These are phyloP conservation scores for Podabrus alpinus DNA, from an alignment of 2,888 invertebrate species.

Conservation along the genomic window DNA sequence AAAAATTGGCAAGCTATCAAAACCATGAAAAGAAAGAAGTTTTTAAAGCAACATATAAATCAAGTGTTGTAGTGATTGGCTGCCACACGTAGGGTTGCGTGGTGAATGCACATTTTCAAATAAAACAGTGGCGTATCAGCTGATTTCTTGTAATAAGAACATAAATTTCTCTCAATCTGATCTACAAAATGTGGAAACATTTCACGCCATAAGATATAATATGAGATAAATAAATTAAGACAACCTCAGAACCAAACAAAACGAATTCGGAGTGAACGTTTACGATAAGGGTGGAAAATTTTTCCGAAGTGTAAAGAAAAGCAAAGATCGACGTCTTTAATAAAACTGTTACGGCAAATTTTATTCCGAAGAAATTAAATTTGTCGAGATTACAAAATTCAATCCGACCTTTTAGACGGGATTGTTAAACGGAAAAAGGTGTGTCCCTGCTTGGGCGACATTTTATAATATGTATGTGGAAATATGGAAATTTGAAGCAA, in stretches of 20 bases:
- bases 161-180: slow-evolving; percentile 29
- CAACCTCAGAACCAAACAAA: background rate
- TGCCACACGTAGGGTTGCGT: slow-evolving; percentile 40
- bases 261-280: background rate
- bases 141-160: slow-evolving; percentile 30
- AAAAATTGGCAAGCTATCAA: slow-evolving; percentile 24
- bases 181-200: slow-evolving; percentile 26
- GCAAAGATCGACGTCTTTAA: background rate
- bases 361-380: background rate
- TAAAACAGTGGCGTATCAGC: slow-evolving; percentile 34
- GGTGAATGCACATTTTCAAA: slow-evolving; percentile 40
- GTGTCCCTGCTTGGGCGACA: background rate
- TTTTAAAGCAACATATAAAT: slow-evolving; percentile 41
- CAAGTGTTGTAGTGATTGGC: slow-evolving; percentile 39
- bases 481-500: no score
- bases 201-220: slow-evolving; percentile 26
- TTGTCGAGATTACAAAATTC: background rate
- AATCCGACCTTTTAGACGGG: no score
- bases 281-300: background rate
- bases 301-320: background rate
- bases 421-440: background rate
- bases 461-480: no score
- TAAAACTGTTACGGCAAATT: background rate
- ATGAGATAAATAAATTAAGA: slow-evolving; percentile 20
- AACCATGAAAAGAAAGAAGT: slow-evolving; percentile 31